These are phyloP conservation scores for Brachylomia viminalis DNA, from an alignment of 2,888 invertebrate species.

Conservation along the genomic window DNA sequence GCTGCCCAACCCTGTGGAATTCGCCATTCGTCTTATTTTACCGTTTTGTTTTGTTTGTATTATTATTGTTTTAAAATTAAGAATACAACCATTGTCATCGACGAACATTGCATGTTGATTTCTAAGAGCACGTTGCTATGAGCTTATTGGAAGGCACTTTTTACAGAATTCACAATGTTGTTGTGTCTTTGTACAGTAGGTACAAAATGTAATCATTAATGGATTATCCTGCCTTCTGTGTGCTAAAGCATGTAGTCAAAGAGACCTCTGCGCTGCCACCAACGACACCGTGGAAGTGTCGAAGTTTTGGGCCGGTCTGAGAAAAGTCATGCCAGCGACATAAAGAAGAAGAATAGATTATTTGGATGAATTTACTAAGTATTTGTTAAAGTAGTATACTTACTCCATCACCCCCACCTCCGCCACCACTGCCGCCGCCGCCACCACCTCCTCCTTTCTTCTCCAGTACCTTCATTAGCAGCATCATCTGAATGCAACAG, in stretches of 20 bases:
- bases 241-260: too few relatives aligned
- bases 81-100: too few relatives aligned
- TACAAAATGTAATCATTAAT: background rate
- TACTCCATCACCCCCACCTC: conserved; percentile 79
- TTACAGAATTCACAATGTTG: background rate
- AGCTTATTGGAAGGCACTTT: background rate
- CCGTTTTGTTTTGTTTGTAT: too few relatives aligned
- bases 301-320: too few relatives aligned
- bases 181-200: background rate
- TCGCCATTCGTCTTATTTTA: background rate
- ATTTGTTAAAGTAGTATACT: conserved; percentile 30
- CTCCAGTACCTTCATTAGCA: conserved; percentile 85
- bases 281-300: too few relatives aligned
- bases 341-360: too few relatives aligned
- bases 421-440: conserved; percentile 73
- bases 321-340: too few relatives aligned
- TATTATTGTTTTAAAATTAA: too few relatives aligned
- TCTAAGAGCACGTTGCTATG: background rate
- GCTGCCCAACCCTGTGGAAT: conserved; percentile 86
- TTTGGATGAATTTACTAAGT: background rate
- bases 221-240: background rate
- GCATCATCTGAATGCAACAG: conserved; percentile 80
- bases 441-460: conserved; percentile 83
- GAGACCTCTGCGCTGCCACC: too few relatives aligned
- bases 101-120: too few relatives aligned